phyloP scores from a whole-genome alignment of 2,797 vertebrate species.

The Anolis apletophallus region DNA sequence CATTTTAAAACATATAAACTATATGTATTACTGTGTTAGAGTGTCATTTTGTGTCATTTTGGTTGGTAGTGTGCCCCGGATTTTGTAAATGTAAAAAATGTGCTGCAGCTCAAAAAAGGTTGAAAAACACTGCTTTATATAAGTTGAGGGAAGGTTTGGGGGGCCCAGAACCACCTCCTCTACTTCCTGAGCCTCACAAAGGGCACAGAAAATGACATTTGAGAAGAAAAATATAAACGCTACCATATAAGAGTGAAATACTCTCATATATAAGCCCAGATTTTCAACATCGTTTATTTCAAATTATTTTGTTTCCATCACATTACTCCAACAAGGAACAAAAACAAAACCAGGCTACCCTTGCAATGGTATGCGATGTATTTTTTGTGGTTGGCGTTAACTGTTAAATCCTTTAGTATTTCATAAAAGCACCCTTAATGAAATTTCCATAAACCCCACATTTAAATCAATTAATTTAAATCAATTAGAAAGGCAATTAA shows the following conservation, averaged over 20 bases:
- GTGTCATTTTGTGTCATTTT: no score
- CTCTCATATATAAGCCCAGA: background rate
- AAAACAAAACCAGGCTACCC: background rate
- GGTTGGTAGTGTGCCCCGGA: no score
- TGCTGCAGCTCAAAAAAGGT: no score
- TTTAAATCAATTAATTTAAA: background rate
- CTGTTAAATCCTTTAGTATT: background rate
- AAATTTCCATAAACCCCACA: background rate
- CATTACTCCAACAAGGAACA: background rate
- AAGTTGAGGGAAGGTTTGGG: no score
- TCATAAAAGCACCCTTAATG: background rate
- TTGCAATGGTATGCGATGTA: background rate
- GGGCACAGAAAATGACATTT: no score
- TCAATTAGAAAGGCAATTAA: slow-evolving; percentile 4
- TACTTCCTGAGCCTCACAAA: no score
- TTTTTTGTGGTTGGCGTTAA: background rate
- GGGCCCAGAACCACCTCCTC: no score
- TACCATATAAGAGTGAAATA: background rate
- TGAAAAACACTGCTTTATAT: no score
- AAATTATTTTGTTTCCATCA: background rate
- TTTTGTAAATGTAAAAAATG: no score
- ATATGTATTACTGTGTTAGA: no score
- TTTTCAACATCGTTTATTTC: background rate
- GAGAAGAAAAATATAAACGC: no score
- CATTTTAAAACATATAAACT: no score